Evolutionary conservation across 2,888 invertebrate species (phyloP), one percentile per base, ranked within the genome.

Genomic region (Spisula solida): DNA sequence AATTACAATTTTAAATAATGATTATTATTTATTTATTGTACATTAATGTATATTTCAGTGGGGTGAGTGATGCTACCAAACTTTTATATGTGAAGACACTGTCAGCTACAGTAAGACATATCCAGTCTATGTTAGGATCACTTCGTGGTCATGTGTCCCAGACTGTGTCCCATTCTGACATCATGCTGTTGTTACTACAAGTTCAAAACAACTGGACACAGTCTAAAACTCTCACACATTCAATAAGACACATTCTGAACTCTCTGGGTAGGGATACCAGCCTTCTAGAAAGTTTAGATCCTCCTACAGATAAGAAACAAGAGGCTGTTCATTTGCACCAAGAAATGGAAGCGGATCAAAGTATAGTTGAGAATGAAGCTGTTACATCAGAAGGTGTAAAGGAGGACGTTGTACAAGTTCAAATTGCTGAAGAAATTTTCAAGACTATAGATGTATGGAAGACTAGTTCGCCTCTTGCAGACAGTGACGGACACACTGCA

Each of bases 81-180:
- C 29, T 84, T 18, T 1, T 47, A 14, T 84, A 75, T 84, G 47
- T 75, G n/a, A 84, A 47, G 31, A 91, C 91, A 6, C 20, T 93
- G 47, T 47, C 84, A 29, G 92, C 91, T 75, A 90, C 91, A 12
- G 47, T 91, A 20, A 80, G 85, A 20, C 88, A 91, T 82, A 60
- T 88, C n/a, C 41, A 86, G 48, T 79, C 75, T 6, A 88, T 89
- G 55, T 51, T 20, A 41, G 51, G 75, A 29, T 75, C 18, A 20
- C 41, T 78, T 20, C 70, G 78, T 55, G 78, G 82, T 56, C 82
- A 75, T 29, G 75, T 79, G n/a, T 55, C 86, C 14, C 82, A 83
- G 80, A 75, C 81, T 18, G 80, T 90, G 51, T 82, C 89, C 48
- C 84, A 86, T 25, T 25, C 80, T 79, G 92, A 91, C 81, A 70